Base-by-base conservation (phyloP, 2,113 vertebrate genomes). In the Corvus moneduloides region DNA sequence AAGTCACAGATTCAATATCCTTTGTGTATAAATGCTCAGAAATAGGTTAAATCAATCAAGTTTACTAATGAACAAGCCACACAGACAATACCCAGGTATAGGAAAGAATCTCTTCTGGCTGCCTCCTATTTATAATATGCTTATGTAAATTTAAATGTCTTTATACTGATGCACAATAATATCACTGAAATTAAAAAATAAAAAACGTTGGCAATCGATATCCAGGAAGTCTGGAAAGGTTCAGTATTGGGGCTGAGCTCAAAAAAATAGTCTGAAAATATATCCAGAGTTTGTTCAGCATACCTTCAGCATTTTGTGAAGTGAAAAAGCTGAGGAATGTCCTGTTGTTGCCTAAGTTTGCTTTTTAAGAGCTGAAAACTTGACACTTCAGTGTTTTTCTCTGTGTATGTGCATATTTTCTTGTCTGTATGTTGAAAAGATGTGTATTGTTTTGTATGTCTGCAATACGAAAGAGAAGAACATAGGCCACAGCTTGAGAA, bases 401-500 rank as follows among this genome's bases (percentile, higher is more conserved):
- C 41, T 63, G 16, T 37, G 15, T 55, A 3, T 39, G 52, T 32
- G 17, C 32, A 26, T 2, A 2, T 28, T 58, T 56, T 55, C 10
- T 35, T 30, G 32, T 39, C 41, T 82, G 51, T 63, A 16, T 44
- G 88, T 48, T 39, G 20, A 58, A 49, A 73, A 64, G 37, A 54
- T 26, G 3, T 62, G 37, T 22, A 24, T 43, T 64, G 75, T 68
- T 88, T 71, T 90, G 41, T 32, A 35, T 51, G 41, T 41, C 51
- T 92, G 16, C 67, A 73, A 52, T 27, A 73, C 55, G 66, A 54
- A 64, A 67, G 59, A 68, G 68, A 54, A 80, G 78, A 90, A 56
- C 67, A 28, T 2, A 54, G 63, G 59, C 59, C 51, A 77, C 83
- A 94, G 80, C 72, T 94, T 96, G 89, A 80, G 72, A 94, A 49